Base-by-base conservation (phyloP, 2,113 vertebrate species). In the Raja brachyura region DNA sequence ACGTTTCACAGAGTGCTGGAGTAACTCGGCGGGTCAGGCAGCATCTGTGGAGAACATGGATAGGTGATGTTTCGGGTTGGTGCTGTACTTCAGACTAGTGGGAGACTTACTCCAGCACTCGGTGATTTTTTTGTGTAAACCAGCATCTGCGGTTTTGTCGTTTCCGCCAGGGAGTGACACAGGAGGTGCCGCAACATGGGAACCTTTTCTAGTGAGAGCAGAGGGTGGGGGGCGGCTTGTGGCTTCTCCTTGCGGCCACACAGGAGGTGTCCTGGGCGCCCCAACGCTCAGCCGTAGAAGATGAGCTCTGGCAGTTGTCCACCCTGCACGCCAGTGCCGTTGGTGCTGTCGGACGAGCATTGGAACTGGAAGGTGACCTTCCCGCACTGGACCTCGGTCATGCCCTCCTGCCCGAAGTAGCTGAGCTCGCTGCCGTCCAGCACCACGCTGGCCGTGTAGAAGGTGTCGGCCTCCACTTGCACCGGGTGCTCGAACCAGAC, bases 311-410 rank as follows among this genome's bases (percentile, higher is more conserved):
- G 98, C 94, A 99, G 99, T 96, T 99, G 98, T 6, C 98, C 98
- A 5, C 98, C 98, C 94, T 99, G 98, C 28, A 99, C 98, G 0
- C 98, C 98, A 0, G 98, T 99, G 94, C 98, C 98, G 20, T 99
- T 99, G 83, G 98, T 99, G 96, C 98, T 99, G 94, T 99, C 98
- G 0, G 98, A 99, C 25, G 98, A 99, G 94, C 98, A 99, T 96
- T 99, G 98, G 94, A 99, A 99, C 95, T 99, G 98, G 93, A 98
- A 99, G 93, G 98, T 99, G 94, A 98, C 98, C 95, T 98, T 99
- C 85, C 98, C 98, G 94, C 98, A 98, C 94, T 99, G 98, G 68
- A 99, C 98, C 95, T 99, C 98, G 3, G 98, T 99, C 98, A 99
- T 98, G 88, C 98, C 98, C 94, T 99, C 98, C 93, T 99, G 98